These are phyloP conservation scores for Potorous gilbertii DNA, from an alignment of 2,797 vertebrate genomes.

Conservation along the genomic window DNA sequence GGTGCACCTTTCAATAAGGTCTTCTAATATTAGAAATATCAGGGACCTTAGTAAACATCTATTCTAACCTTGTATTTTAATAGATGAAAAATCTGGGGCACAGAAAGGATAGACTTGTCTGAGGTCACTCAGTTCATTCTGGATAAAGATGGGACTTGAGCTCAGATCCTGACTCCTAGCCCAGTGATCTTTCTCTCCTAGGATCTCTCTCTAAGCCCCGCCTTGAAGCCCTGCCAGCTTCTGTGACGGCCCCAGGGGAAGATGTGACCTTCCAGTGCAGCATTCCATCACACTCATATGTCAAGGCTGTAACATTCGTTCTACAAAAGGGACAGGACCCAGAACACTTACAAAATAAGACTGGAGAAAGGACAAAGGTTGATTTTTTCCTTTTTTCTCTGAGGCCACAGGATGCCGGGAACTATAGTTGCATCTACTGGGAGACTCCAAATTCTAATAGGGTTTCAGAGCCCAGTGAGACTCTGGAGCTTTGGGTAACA, in stretches of 20 bases:
- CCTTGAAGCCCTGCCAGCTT: background rate
- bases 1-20: too few relatives aligned
- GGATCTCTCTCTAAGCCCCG: background rate
- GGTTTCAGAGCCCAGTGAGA: background rate
- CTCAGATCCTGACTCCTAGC: too few relatives aligned
- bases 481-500: background rate
- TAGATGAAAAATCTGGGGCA: too few relatives aligned
- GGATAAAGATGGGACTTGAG: too few relatives aligned
- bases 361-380: background rate
- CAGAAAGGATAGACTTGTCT: too few relatives aligned
- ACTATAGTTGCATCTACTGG: background rate
- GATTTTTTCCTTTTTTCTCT: background rate
- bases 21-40: too few relatives aligned
- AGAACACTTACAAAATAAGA: background rate
- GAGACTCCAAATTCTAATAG: too few relatives aligned
- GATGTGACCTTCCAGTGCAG: conserved; percentile 60
- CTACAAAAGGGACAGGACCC: too few relatives aligned
- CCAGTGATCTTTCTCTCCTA: too few relatives aligned
- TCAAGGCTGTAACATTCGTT: background rate
- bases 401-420: background rate
- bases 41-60: too few relatives aligned
- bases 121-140: too few relatives aligned
- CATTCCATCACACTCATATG: background rate
- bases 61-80: too few relatives aligned
- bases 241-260: background rate